Percentiles rank a stretch among this genome's conserved stretches.
These are phyloP conservation scores for Thomomys bottae DNA, from an alignment of 2,113 vertebrate genomes.

Conservation along the genomic window DNA sequence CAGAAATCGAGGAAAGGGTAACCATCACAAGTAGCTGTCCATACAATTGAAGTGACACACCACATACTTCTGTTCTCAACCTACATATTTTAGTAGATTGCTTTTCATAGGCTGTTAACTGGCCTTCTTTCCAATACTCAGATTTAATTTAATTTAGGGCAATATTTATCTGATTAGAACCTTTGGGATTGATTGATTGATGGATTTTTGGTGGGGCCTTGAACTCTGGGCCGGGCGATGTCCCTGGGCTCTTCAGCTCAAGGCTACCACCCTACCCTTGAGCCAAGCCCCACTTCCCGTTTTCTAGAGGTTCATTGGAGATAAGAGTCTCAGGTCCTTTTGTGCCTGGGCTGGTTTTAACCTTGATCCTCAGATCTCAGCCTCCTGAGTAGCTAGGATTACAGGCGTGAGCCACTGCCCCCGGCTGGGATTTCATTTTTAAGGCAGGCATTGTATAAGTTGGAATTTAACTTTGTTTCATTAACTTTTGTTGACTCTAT, in stretches of 20 bases:
- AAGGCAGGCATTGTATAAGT: slow-evolving; percentile 11
- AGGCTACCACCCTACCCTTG: too few species aligned
- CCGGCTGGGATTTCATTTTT: too few species aligned
- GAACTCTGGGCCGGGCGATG: too few species aligned
- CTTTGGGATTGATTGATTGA: slow-evolving; percentile 7
- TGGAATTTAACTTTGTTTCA: slow-evolving; percentile 38
- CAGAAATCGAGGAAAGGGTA: not conserved
- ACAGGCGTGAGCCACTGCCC: too few species aligned
- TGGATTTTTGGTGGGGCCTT: too few species aligned
- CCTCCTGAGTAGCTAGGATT: too few species aligned
- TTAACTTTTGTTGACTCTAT: slow-evolving; percentile 2
- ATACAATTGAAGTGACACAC: not conserved
- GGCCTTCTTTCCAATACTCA: not conserved
- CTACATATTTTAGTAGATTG: not conserved
- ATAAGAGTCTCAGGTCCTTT: too few species aligned
- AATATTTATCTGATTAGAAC: slow-evolving; percentile 6
- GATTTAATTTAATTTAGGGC: slow-evolving; percentile 40
- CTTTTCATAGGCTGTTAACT: slow-evolving; percentile 40
- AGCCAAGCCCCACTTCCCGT: too few species aligned
- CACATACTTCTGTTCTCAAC: slow-evolving; percentile 35
- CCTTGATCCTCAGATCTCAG: too few species aligned
- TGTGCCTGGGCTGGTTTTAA: too few species aligned
- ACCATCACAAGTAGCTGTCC: slow-evolving; percentile 2
- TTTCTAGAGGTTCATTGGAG: too few species aligned
- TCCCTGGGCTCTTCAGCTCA: too few species aligned